A percentile compares a stretch with the other conserved stretches of the same genome.
These are phyloP conservation scores for Tolmerus cingulatus DNA, from an alignment of 2,888 invertebrate genomes.

Conservation along the genomic window DNA sequence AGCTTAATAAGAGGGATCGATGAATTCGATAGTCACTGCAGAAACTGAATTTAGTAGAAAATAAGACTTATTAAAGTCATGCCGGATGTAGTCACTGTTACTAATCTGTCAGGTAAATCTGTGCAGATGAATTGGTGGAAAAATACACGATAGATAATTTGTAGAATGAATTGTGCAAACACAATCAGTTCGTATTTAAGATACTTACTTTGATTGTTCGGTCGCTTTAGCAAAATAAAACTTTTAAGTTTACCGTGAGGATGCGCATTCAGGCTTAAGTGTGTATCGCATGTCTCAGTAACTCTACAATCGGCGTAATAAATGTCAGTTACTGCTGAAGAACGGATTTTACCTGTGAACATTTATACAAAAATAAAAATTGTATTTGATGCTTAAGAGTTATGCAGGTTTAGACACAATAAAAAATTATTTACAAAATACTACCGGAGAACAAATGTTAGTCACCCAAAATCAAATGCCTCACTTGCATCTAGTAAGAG, in stretches of 20 bases:
- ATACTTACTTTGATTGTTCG: background rate
- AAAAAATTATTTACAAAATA: background rate
- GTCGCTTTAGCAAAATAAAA: background rate
- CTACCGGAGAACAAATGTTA: background rate
- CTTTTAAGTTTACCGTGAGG: background rate
- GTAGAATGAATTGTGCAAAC: background rate
- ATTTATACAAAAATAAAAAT: background rate
- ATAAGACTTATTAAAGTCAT: no score
- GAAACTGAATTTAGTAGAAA: no score
- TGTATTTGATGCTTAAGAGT: background rate
- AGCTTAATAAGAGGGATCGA: no score
- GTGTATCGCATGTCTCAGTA: background rate
- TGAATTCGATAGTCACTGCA: no score
- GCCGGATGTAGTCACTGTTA: no score
- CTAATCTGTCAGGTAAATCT: no score
- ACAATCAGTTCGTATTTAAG: background rate
- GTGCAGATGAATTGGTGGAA: background rate
- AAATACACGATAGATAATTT: background rate
- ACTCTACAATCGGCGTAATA: background rate
- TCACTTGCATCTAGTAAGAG: background rate
- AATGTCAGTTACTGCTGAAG: background rate
- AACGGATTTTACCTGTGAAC: background rate
- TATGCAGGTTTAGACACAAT: background rate
- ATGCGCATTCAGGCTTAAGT: background rate
- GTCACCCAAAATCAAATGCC: background rate